These are phyloP conservation scores for Thyatira batis DNA, from an alignment of 2,888 invertebrate genomes.

Conservation along the genomic window DNA sequence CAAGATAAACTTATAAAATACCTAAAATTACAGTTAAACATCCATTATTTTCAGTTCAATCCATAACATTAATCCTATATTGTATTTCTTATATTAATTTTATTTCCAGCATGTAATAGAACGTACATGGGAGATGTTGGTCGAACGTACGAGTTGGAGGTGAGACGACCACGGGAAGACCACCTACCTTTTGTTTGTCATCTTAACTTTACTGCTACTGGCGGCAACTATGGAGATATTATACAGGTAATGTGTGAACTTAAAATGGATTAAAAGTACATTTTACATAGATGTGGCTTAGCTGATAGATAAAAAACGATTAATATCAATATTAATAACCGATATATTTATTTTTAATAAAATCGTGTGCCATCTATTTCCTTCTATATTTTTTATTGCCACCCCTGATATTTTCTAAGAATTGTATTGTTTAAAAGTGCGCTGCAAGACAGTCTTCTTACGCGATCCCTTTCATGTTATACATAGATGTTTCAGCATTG, in stretches of 20 bases:
- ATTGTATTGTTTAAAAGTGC: neutral
- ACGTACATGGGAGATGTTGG: slow-evolving; percentile 92
- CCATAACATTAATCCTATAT: neutral
- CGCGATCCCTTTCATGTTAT: neutral
- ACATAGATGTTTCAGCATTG: slow-evolving; percentile 5
- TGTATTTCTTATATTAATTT: neutral
- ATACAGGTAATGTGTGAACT: slow-evolving; percentile 70
- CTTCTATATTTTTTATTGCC: neutral
- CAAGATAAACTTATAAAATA: no score
- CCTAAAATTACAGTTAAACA: no score
- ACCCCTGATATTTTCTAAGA: neutral
- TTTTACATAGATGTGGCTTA: no score
- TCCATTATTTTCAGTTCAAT: no score
- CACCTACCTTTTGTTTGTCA: slow-evolving; percentile 91
- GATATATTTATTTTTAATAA: no score
- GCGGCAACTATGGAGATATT: slow-evolving; percentile 89
- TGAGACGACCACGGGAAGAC: slow-evolving; percentile 88
- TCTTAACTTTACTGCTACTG: slow-evolving; percentile 91
- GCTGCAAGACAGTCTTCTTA: neutral
- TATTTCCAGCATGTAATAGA: slow-evolving; percentile 89
- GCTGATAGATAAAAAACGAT: no score
- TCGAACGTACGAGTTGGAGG: slow-evolving; percentile 89
- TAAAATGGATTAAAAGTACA: no score
- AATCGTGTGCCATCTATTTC: no score
- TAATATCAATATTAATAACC: no score